Conservation (phyloP, 2,888 invertebrate species). For the Autographa pulchrina region DNA sequence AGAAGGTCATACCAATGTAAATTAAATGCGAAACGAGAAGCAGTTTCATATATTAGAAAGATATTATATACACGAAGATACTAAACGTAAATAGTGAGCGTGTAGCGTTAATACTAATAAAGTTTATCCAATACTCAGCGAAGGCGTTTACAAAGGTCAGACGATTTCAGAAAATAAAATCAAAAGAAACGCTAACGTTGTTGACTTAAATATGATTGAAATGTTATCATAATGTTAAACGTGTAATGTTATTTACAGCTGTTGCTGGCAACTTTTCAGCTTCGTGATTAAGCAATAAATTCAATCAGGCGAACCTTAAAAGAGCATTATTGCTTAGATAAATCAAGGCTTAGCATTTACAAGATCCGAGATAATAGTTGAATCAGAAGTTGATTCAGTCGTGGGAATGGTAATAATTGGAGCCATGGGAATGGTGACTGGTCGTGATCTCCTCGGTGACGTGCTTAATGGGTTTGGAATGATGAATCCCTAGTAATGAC, state of each 20-base stretch:
- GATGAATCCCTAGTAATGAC: conserved; percentile 48
- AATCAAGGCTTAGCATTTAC: conserved; percentile 59
- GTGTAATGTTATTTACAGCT: conserved; percentile 43
- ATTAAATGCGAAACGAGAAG: conserved; percentile 20
- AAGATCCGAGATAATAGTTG: conserved; percentile 65
- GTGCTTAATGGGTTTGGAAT: conserved; percentile 55
- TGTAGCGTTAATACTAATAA: conserved; percentile 30
- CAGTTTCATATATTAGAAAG: background rate
- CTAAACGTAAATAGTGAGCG: background rate
- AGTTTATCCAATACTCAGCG: conserved; percentile 21
- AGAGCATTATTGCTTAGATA: conserved; percentile 58
- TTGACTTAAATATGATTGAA: conserved; percentile 46
- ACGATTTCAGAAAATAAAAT: conserved; percentile 18
- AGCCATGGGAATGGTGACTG: conserved; percentile 72
- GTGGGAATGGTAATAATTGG: conserved; percentile 80
- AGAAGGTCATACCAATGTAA: conserved; percentile 37
- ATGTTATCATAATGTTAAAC: conserved; percentile 40
- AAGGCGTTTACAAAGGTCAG: conserved; percentile 13
- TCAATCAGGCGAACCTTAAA: conserved; percentile 61
- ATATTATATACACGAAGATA: background rate
- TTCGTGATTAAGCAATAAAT: conserved; percentile 60
- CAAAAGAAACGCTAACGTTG: conserved; percentile 31
- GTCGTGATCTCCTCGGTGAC: conserved; percentile 72
- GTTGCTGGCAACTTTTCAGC: conserved; percentile 56
- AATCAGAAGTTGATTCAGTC: conserved; percentile 69